phyloP scores from a whole-genome alignment of 2,888 invertebrate genomes.

The Acronicta leporina region DNA sequence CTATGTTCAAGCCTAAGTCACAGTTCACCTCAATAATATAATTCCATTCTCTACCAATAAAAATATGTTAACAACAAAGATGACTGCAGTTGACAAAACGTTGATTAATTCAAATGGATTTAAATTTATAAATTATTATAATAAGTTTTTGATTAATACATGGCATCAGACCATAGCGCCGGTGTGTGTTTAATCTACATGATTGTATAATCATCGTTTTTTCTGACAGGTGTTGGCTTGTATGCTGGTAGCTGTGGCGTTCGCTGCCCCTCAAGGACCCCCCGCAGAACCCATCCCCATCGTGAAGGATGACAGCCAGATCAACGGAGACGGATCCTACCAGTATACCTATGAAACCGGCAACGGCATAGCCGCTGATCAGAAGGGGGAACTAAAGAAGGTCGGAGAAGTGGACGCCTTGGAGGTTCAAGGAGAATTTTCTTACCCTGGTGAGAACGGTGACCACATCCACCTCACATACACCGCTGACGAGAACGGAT shows the following conservation, averaged over 20 bases:
- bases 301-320: conserved; percentile 88
- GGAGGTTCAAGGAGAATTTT: conserved; percentile 91
- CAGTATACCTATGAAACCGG: conserved; percentile 90
- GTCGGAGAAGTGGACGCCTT: conserved; percentile 87
- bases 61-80: conserved; percentile 14
- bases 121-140: conserved; percentile 52
- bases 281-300: conserved; percentile 85
- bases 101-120: conserved; percentile 13
- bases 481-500: conserved; percentile 92
- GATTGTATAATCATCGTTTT: conserved; percentile 14
- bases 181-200: conserved; percentile 5
- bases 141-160: conserved; percentile 17
- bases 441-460: conserved; percentile 91
- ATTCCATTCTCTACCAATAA: conserved; percentile 18
- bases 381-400: conserved; percentile 90
- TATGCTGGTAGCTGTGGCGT: conserved; percentile 73
- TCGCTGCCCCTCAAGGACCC: conserved; percentile 77
- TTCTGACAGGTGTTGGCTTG: conserved; percentile 77
- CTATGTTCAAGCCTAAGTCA: conserved; percentile 11
- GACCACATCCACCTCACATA: conserved; percentile 90
- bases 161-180: conserved; percentile 7
- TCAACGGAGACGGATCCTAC: conserved; percentile 90
- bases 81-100: conserved; percentile 11
- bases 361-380: conserved; percentile 90
- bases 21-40: conserved; percentile 9